A percentile compares a stretch with the other conserved stretches of the same genome.
phyloP scores from a whole-genome alignment of 2,113 vertebrate species.

The Oreotrochilus melanogaster region DNA sequence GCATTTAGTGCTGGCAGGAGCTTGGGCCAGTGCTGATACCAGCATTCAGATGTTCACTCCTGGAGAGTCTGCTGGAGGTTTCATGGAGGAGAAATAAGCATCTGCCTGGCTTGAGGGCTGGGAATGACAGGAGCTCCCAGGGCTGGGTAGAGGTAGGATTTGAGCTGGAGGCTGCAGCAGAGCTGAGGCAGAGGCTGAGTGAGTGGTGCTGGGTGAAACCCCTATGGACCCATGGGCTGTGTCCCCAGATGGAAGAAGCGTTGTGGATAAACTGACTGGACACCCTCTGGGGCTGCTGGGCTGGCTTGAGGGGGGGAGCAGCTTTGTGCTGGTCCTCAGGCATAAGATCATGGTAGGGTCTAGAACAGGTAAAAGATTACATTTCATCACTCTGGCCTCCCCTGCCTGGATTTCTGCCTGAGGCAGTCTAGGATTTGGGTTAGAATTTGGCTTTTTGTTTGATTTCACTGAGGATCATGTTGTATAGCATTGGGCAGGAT shows the following conservation, averaged over 20 bases:
- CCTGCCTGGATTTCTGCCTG: neutral
- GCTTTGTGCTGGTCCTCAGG: neutral
- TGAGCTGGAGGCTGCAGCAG: neutral
- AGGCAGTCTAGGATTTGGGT: accelerated
- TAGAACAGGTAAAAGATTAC: neutral
- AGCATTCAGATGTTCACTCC: neutral
- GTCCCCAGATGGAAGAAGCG: neutral
- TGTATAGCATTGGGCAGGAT: neutral
- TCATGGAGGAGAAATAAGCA: neutral
- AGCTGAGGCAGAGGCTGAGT: neutral
- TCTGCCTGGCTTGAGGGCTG: neutral
- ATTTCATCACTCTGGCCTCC: neutral
- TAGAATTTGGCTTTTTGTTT: neutral
- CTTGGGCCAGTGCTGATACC: neutral
- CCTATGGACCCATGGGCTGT: accelerated
- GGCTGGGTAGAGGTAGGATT: neutral
- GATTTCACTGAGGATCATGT: neutral
- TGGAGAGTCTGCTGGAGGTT: neutral
- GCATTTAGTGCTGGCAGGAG: neutral
- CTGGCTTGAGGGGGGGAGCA: neutral
- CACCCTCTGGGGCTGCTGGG: neutral
- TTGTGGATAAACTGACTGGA: neutral
- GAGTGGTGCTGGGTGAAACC: neutral
- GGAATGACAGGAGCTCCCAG: neutral
- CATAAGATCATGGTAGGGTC: neutral